Evolutionary conservation across 2,888 invertebrate species (phyloP), one percentile per base, ranked within the genome.

Genomic region (Norana najaformis): DNA sequence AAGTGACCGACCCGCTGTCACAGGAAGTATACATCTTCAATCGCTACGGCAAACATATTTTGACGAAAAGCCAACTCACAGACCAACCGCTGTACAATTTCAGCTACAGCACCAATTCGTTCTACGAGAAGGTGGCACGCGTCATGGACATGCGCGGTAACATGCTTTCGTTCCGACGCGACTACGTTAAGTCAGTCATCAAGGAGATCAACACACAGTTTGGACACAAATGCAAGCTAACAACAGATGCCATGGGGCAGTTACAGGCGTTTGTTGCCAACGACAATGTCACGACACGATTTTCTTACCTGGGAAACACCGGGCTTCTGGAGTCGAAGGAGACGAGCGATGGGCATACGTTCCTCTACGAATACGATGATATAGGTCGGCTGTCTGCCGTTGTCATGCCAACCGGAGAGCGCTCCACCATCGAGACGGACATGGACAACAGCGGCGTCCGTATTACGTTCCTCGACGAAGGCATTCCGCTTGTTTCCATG

Each of bases 41-140:
- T 92, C 92, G 95, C 47, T 98, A 98, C 94, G 99, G 99, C 0
- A 98, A 99, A 95, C 99, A 99, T 95, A 97, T 98, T 38, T 97
- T 97, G 41, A 99, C 99, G 4, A 97, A 97, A 94, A 98, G 98
- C 95, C 95, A 99, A 91, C 97, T 98, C 89, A 98, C 98, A 30
- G 98, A 97, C 88, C 97, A 98, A 95, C 97, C 97, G 8, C 96
- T 98, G 94, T 99, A 98, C 95, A 97, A 98, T 89, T 99, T 99
- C 96, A 96, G 98, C 39, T 99, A 99, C 96, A 98, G 98, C 93
- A 98, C 98, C 0, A 98, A 98, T 94, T 98, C 98, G 0, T 98
- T 98, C 94, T 98, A 98, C 88, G 99, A 99, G 94, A 97, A 98
- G 94, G 95, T 99, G 90, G 97, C 97, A 93, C 97, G 97, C 0